Conservation (phyloP, 1,140 invertebrate species). For the Macrocentrus cingulum region DNA sequence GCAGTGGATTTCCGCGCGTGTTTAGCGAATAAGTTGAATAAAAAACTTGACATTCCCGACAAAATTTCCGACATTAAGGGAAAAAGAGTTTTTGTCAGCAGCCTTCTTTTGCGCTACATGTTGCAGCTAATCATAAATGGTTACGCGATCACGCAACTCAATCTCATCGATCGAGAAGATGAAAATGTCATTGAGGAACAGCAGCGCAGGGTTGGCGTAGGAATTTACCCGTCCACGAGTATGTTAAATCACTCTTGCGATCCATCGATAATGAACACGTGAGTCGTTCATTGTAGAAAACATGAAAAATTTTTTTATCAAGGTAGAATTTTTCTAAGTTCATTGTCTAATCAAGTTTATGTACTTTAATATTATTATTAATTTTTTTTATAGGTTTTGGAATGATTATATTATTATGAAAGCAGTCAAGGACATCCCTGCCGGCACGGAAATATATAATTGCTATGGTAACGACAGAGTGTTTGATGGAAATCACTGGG, state of each 20-base stretch:
- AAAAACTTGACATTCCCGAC: conserved; percentile 35
- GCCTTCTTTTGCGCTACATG: conserved; percentile 69
- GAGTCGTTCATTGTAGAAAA: background rate
- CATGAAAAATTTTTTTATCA: too few relatives aligned
- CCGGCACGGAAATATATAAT: conserved; percentile 68
- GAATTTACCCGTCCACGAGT: conserved; percentile 84
- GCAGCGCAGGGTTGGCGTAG: conserved; percentile 74
- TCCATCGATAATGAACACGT: conserved; percentile 70
- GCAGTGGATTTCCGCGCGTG: conserved; percentile 37
- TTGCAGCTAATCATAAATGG: conserved; percentile 80
- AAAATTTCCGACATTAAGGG: conserved; percentile 45
- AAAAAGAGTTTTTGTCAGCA: conserved; percentile 61
- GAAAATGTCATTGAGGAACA: conserved; percentile 41
- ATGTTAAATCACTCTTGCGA: conserved; percentile 92
- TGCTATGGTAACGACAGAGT: conserved; percentile 69
- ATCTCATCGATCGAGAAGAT: conserved; percentile 31
- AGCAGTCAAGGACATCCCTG: conserved; percentile 59
- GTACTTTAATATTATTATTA: background rate
- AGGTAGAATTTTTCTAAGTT: too few relatives aligned
- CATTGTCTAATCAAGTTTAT: too few relatives aligned
- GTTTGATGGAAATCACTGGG: too few relatives aligned
- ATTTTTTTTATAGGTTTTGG: conserved; percentile 51
- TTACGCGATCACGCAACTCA: conserved; percentile 68
- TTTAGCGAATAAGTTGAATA: conserved; percentile 44
- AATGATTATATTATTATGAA: conserved; percentile 61